Base-by-base conservation (phyloP, 2,888 invertebrate genomes). In the Erebia palarica region DNA sequence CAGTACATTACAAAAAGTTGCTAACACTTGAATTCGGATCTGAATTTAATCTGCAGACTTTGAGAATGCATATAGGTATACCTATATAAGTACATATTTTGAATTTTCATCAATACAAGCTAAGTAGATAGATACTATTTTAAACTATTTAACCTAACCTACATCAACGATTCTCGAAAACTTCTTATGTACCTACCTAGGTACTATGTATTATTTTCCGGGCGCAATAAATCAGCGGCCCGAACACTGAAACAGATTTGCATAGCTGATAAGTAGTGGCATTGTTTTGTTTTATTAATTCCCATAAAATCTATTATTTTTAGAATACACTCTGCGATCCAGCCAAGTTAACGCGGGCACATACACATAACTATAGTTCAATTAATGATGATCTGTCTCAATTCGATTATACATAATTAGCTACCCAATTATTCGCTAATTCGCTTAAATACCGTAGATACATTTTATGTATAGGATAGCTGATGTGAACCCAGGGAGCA, bases 401-500 rank as follows among this genome's bases (percentile, higher is more conserved):
- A 13, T n/a, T 60, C 21, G n/a, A n/a, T n/a, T n/a, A n/a, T n/a
- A n/a, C n/a, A n/a, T n/a, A n/a, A n/a, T n/a, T n/a, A n/a, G n/a
- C n/a, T n/a, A n/a, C n/a, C n/a, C n/a, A n/a, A n/a, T n/a, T n/a
- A n/a, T n/a, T n/a, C n/a, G n/a, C n/a, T n/a, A n/a, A 13, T n/a
- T 60, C 21, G 27, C 27, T 27, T 27, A 27, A 27, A 27, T 27
- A 27, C 27, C 27, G 27, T 36, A 58, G 13, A n/a, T 63, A 69
- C 58, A 47, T 59, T 70, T 63, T 9, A 16, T 53, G 3, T 13
- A 21, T 65, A 18, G 47, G 66, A 72, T 73, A 65, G n/a, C 65
- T 68, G 49, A 42, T 53, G 36, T 36, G 58, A 59, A 71, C 71
- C 55, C 47, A 69, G 67, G 70, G 75, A 76, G 72, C 72, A 74